phyloP scores from a whole-genome alignment of 2,888 invertebrate genomes.

The Amblyjoppa fuscipennis region DNA sequence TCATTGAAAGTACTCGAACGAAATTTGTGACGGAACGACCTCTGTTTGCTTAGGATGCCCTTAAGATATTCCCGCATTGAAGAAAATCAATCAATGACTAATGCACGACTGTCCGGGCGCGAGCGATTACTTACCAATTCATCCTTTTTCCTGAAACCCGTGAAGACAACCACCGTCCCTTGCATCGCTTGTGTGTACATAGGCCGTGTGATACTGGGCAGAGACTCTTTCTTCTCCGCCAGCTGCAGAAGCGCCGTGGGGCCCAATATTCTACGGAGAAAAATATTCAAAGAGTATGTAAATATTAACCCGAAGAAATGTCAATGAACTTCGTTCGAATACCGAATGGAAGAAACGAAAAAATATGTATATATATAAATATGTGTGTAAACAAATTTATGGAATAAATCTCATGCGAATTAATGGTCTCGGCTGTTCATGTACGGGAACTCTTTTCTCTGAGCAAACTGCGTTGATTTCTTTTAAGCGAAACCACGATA shows the following conservation, averaged over 20 bases:
- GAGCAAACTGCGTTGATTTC: not conserved
- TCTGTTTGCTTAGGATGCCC: not conserved
- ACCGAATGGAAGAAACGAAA: not conserved
- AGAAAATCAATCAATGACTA: conserved; percentile 45
- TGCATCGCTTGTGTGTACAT: conserved; percentile 95
- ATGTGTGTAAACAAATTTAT: not conserved
- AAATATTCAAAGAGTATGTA: conserved; percentile 61
- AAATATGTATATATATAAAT: not conserved
- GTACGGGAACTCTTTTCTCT: too few relatives aligned
- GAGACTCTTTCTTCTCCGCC: conserved; percentile 89
- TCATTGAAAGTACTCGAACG: conserved; percentile 10
- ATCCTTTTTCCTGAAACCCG: conserved; percentile 95
- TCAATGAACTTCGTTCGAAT: conserved; percentile 6
- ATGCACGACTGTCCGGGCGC: conserved; percentile 19
- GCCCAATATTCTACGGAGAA: conserved; percentile 89
- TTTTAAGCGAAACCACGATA: not conserved
- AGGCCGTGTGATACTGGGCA: conserved; percentile 92
- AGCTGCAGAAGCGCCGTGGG: conserved; percentile 93
- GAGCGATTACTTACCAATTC: conserved; percentile 91
- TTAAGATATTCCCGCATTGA: not conserved
- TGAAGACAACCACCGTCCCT: conserved; percentile 95
- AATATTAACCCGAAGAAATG: conserved; percentile 15
- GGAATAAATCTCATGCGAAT: not conserved
- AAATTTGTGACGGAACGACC: not conserved
- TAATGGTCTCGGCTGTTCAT: too few relatives aligned